These are phyloP conservation scores for Cuniculus paca DNA, from an alignment of 2,797 vertebrate species.

Conservation along the genomic window DNA sequence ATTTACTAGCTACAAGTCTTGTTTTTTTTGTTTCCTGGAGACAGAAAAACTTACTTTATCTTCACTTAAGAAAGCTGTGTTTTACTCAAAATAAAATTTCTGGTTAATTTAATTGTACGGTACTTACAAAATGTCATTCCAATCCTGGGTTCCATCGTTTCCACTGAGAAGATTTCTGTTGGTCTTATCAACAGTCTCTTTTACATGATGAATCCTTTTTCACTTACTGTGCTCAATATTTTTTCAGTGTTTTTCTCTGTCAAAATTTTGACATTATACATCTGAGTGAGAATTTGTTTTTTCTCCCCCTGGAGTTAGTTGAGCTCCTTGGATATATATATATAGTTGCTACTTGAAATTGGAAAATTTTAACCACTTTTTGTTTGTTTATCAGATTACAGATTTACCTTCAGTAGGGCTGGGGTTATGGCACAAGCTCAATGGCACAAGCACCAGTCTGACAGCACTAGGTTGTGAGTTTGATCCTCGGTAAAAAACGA, in stretches of 20 bases:
- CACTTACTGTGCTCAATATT: background rate
- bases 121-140: background rate
- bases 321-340: background rate
- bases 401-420: background rate
- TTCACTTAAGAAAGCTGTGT: background rate
- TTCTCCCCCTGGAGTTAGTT: background rate
- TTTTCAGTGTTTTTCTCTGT: background rate
- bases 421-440: too few species aligned
- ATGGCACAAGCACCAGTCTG: too few species aligned
- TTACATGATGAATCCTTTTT: background rate
- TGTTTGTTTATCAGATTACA: background rate
- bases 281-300: background rate
- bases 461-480: too few species aligned
- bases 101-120: background rate
- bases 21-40: background rate
- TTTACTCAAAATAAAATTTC: background rate
- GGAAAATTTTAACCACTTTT: background rate
- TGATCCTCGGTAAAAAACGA: too few species aligned
- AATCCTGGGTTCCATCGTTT: background rate
- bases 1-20: background rate
- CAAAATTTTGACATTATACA: background rate
- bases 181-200: background rate
- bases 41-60: background rate
- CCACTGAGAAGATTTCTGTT: background rate
- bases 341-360: background rate